Percentiles rank a stretch among this genome's conserved stretches.
phyloP scores from a whole-genome alignment of 92 coral and sea anemone species.

The Montipora capitata region DNA sequence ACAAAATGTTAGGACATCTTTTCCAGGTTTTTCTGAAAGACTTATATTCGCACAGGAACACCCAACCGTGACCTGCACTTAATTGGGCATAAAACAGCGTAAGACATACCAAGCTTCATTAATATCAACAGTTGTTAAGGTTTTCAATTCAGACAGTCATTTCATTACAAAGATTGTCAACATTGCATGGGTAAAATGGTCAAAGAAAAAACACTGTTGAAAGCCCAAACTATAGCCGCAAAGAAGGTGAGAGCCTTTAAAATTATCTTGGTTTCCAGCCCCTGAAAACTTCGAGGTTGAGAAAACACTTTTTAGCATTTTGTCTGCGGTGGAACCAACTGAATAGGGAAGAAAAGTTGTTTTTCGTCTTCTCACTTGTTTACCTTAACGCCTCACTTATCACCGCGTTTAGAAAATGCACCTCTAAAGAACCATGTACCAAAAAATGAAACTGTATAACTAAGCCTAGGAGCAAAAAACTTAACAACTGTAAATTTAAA shows the following conservation, averaged over 20 bases:
- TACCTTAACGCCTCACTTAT: too few species aligned
- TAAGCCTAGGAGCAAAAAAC: neutral
- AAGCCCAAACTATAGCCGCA: neutral
- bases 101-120: neutral
- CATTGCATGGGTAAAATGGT: neutral
- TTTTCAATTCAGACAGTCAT: neutral
- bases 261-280: neutral
- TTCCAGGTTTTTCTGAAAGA: too few species aligned
- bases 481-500: too few species aligned
- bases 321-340: too few species aligned
- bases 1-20: neutral
- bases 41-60: neutral
- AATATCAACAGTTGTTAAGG: slow-evolving; percentile 13
- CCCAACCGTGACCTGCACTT: slow-evolving; percentile 1
- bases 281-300: neutral
- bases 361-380: too few species aligned
- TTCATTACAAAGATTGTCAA: neutral
- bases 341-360: too few species aligned
- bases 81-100: slow-evolving; percentile 11
- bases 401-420: too few species aligned
- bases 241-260: neutral
- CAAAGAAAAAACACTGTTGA: slow-evolving; percentile 1
- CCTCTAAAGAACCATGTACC: too few species aligned
- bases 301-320: too few species aligned
- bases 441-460: neutral